Base-by-base conservation (phyloP, 2,888 invertebrate species). In the Serripes groenlandicus region DNA sequence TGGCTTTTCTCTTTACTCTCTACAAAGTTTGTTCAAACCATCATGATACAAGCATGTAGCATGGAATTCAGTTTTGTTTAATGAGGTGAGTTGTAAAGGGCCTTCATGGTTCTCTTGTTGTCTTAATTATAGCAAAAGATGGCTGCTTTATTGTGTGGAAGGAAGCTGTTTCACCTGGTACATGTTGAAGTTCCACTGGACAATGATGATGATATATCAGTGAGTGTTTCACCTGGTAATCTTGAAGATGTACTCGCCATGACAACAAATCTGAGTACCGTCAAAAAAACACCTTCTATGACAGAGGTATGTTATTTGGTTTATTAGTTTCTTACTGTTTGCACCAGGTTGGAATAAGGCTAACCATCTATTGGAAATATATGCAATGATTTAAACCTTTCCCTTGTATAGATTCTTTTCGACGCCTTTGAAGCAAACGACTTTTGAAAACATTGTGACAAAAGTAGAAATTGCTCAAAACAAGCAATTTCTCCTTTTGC, bases 231-330 rank as follows among this genome's bases (percentile, higher is more conserved):
- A 49, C 70, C 81, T 49, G 75, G 81, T 70, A 60, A 76, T 54
- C 37, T 76, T 49, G 75, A 60, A 26, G 69, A 80, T 4, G 58
- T 81, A 23, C 69, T 82, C 3, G 75, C 77, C 26, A n/a, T 26
- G n/a, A 74, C 76, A 23, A 30, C 83, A 21, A 64, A 77, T 30
- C 37, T 81, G 18, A 83, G 75, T 54, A 83, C 83, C 34, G 85
- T 83, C 21, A 85, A 87, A 64, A 85, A 85, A 69, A 62, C 85
- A 26, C 52, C 75, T 52, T 89, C 89, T 11, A 60, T 88, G 4
- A 89, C 88, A 52, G 86, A 89, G 83, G 89, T 89, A 78, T 23
- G 64, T 70, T n/a, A n/a, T n/a, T n/a, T n/a, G n/a, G n/a, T n/a
- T n/a, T n/a, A n/a, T n/a, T n/a, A n/a, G n/a, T n/a, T n/a, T n/a